Base-by-base conservation (phyloP, 2,888 invertebrate genomes). In the Drosophila aldrichi region DNA sequence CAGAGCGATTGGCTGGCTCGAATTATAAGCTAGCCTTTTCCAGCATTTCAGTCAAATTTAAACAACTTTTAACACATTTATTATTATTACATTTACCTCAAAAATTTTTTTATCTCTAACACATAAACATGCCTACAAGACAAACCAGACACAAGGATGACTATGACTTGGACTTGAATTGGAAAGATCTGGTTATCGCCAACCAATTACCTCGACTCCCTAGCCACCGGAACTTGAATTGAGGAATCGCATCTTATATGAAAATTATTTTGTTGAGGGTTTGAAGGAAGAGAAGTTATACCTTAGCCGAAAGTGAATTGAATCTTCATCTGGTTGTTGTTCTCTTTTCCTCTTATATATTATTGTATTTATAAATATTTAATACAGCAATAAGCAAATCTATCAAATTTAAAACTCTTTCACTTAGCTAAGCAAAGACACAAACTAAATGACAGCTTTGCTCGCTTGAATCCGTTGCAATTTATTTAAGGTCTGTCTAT, bases 1-100 rank as follows among this genome's bases (percentile, higher is more conserved):
- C 86, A 79, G 70, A 44, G 49, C 12, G 22, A 38, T 46, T 22
- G 46, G 18, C 18, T 1, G 5, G 14, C 36, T 41, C 14, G 29
- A 38, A 32, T n/a, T 36, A 55, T 43, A 46, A 34, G 58, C 40
- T 22, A 6, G 61, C 61, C 34, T 52, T 52, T 51, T 61, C 18
- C 41, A 51, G 14, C 20, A 44, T 20, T 32, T 66, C 38, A 65
- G n/a, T 4, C n/a, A n/a, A 20, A 62, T 18, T 48, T 32, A n/a
- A 14, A 43, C 36, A 54, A 4, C 0, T 41, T 60, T 48, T 14
- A 14, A 12, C n/a, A 32, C 9, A 20, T 36, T 29, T 25, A 20
- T 3, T 32, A 7, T n/a, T 25, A 20, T 3, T 32, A 7, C 14
- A 38, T 41, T 40, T 16, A 22, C 3, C 25, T 14, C 36, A 10